phyloP scores from a whole-genome alignment of 2,797 vertebrate genomes.

The Sebastes cheni region DNA sequence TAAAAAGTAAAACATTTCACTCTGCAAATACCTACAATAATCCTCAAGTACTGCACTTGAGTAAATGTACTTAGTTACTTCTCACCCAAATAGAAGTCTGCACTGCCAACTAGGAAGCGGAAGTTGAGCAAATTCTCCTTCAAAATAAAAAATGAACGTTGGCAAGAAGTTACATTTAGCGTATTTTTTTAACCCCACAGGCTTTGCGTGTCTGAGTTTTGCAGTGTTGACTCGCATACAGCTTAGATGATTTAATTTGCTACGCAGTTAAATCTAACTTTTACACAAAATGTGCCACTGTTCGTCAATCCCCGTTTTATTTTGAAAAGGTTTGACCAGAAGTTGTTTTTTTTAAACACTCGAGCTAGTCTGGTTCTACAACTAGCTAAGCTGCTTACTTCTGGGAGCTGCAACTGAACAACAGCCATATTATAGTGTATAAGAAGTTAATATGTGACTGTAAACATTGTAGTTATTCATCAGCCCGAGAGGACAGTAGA shows the following conservation, averaged over 20 bases:
- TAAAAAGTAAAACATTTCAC: background rate
- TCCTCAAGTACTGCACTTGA: background rate
- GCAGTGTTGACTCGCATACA: fast-evolving
- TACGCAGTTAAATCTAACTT: background rate
- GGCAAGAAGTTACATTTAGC: background rate
- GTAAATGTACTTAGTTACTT: background rate
- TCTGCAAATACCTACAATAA: background rate
- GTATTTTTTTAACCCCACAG: background rate
- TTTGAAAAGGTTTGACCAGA: constrained; percentile 37
- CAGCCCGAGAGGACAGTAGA: background rate
- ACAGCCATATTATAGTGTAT: background rate
- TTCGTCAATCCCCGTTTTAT: background rate
- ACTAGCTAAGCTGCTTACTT: background rate
- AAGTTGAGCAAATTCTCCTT: background rate
- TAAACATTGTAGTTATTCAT: background rate
- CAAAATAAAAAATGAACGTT: background rate
- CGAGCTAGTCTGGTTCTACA: fast-evolving
- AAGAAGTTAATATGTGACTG: background rate
- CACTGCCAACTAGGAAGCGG: background rate
- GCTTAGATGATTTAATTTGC: fast-evolving
- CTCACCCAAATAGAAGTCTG: too few species aligned
- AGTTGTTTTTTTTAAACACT: background rate
- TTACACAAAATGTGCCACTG: background rate
- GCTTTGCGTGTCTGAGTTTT: fast-evolving
- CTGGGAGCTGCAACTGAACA: too few species aligned